Evolutionary conservation across 2,888 invertebrate species (phyloP).

Genomic region (Clepsis dumicolana): DNA sequence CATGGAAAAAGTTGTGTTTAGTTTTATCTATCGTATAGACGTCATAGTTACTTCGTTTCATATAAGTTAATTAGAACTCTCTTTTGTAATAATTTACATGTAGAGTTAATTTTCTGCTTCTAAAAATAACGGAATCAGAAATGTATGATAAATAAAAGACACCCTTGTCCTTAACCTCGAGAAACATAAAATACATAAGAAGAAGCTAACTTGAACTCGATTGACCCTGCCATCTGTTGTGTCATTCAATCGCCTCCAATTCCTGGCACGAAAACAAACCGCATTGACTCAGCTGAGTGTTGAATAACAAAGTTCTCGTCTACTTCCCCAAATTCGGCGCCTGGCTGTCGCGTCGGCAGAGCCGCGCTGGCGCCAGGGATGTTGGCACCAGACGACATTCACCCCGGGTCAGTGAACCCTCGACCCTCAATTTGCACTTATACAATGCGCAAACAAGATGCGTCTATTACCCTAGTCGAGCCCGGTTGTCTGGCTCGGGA

Average conservation of each 20-base stretch:
- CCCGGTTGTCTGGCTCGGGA: not conserved
- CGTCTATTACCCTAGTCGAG: slow-evolving; percentile 25
- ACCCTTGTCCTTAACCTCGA: not conserved
- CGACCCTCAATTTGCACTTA: slow-evolving; percentile 51
- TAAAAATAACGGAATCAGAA: not conserved
- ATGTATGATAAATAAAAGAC: not conserved
- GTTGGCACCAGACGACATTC: slow-evolving; percentile 56
- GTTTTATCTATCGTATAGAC: no score
- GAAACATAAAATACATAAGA: slow-evolving; percentile 1
- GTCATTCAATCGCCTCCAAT: slow-evolving; percentile 1
- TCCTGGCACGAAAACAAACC: slow-evolving; percentile 24
- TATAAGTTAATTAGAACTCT: not conserved
- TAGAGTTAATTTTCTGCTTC: not conserved
- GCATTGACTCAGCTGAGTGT: slow-evolving; percentile 36
- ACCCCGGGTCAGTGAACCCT: slow-evolving; percentile 58
- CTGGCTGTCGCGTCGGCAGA: slow-evolving; percentile 63
- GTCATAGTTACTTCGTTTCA: no score
- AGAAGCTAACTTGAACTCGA: not conserved
- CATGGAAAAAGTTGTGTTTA: no score
- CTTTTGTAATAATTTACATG: not conserved
- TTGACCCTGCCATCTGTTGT: slow-evolving; percentile 11
- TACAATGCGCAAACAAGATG: slow-evolving; percentile 25
- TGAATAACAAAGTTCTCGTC: slow-evolving; percentile 46
- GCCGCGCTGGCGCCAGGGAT: slow-evolving; percentile 69
- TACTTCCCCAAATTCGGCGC: slow-evolving; percentile 60